Evolutionary conservation across 2,113 vertebrate genomes (phyloP).

Genomic region (Ceyx cyanopectus): DNA sequence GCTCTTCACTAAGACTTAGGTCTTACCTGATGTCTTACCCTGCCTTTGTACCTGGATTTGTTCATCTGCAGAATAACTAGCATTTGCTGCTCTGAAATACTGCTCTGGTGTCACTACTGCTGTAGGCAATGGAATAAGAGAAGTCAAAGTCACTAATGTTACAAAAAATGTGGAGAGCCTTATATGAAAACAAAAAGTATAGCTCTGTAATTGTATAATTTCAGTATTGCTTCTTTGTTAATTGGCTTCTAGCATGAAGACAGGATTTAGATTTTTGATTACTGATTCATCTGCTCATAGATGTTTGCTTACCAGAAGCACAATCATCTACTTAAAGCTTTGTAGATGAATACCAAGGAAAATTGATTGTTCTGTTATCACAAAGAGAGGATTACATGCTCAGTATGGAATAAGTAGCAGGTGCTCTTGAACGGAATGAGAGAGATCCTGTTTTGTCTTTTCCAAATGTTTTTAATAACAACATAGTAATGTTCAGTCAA

Average conservation of each 20-base stretch:
- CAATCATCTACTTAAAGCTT: background rate
- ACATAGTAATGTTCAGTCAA: background rate
- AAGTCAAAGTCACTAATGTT: background rate
- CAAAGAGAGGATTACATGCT: slow-evolving; percentile 5
- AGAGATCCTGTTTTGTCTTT: background rate
- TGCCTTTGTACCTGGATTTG: background rate
- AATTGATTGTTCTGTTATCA: background rate
- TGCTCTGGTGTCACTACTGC: background rate
- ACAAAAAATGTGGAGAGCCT: background rate
- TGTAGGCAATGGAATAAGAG: background rate
- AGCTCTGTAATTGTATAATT: background rate
- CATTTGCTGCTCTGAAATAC: background rate
- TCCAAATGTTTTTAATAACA: background rate
- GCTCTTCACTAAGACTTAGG: background rate
- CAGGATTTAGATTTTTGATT: background rate
- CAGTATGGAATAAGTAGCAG: background rate
- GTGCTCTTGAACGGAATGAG: background rate
- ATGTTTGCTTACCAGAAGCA: slow-evolving; percentile 26
- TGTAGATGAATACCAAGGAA: background rate
- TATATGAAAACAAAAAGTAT: slow-evolving; percentile 6
- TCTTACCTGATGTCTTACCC: background rate
- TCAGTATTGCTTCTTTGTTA: background rate
- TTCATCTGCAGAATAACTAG: background rate
- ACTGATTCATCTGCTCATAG: background rate
- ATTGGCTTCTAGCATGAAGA: background rate